Percentiles rank a stretch among this genome's conserved stretches.
These are phyloP conservation scores for Merluccius polli DNA, from an alignment of 2,797 vertebrate species.

Conservation along the genomic window DNA sequence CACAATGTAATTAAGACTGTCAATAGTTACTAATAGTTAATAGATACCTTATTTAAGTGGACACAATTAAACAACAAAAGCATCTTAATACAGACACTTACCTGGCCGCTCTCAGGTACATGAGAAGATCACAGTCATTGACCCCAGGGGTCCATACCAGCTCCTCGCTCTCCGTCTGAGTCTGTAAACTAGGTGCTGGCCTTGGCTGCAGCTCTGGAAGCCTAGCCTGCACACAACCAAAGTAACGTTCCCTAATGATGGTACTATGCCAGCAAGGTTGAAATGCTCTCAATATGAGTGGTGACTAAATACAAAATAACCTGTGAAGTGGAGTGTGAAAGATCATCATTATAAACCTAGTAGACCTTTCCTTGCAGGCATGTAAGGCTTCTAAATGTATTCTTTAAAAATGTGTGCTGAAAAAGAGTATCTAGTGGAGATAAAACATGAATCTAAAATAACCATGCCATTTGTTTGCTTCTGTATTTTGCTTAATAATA, in stretches of 20 bases:
- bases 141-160: slow-evolving; percentile 97
- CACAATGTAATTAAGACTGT: background rate
- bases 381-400: background rate
- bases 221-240: slow-evolving; percentile 77
- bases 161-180: slow-evolving; percentile 88
- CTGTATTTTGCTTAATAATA: background rate
- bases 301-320: background rate
- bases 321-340: background rate
- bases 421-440: background rate
- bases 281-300: background rate
- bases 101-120: slow-evolving; percentile 98
- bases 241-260: background rate
- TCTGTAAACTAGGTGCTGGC: slow-evolving; percentile 75
- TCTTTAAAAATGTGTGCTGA: background rate
- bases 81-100: slow-evolving; percentile 50
- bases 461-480: background rate
- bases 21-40: background rate
- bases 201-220: slow-evolving; percentile 92
- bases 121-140: slow-evolving; percentile 97
- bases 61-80: background rate
- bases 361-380: background rate
- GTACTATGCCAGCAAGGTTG: background rate
- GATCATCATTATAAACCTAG: background rate
- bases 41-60: background rate
- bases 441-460: background rate